A percentile compares a stretch with the other conserved stretches of the same genome.
Conservation (phyloP, 2,888 invertebrate species). For the Lacanobia wlatinum region DNA sequence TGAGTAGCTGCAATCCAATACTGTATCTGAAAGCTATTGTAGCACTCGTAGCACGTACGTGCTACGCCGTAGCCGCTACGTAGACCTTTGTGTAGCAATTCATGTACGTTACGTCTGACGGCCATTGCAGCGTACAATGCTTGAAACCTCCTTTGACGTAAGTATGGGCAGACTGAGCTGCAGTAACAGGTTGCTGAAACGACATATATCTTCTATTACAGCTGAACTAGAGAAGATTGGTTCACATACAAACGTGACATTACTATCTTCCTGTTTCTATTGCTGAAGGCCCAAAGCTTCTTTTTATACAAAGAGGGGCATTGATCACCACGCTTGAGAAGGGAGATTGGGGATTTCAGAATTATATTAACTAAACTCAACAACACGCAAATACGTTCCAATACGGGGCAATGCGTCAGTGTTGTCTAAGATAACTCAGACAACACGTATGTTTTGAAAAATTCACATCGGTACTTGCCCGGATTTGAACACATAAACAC, state of each 20-base stretch:
- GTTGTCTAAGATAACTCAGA: no score
- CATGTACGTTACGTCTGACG: conserved; percentile 16
- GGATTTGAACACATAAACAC: not conserved
- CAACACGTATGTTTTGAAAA: no score
- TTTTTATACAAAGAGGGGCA: not conserved
- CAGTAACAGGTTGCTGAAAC: conserved; percentile 16
- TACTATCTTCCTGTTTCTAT: not conserved
- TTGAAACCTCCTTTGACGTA: conserved; percentile 27
- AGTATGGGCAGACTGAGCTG: not conserved
- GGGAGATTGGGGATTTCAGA: no score
- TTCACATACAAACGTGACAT: not conserved
- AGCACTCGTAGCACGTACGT: conserved; percentile 29
- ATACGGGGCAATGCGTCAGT: no score
- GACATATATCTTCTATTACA: conserved; percentile 6
- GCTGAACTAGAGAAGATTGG: not conserved
- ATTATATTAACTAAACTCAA: no score
- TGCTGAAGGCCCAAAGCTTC: not conserved
- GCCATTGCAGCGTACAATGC: conserved; percentile 17
- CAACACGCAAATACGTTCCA: no score
- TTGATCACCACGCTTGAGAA: not conserved
- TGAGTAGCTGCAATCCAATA: not conserved
- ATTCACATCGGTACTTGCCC: no score
- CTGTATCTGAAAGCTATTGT: conserved; percentile 21
- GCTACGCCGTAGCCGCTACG: conserved; percentile 44
- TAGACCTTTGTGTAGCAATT: conserved; percentile 34